Conservation (phyloP, 1,140 invertebrate species). For the Bemisia tabaci region DNA sequence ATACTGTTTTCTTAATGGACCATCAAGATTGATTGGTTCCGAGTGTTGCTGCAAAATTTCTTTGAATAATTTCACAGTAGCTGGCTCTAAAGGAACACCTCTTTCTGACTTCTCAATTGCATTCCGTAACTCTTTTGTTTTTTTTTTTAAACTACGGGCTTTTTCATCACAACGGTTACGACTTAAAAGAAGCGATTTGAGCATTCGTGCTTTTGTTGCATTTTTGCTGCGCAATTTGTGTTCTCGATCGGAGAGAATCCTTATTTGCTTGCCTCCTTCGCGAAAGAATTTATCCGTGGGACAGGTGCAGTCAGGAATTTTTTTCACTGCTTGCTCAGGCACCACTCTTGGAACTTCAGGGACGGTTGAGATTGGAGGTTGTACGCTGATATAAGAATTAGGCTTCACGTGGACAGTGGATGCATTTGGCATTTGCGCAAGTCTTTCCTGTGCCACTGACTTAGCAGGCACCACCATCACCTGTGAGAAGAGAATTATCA, state of each 20-base stretch:
- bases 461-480: background rate
- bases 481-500: too few species aligned
- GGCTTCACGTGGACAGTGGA: background rate
- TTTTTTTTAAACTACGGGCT: background rate
- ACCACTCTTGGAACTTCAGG: background rate
- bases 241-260: background rate
- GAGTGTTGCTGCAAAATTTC: background rate
- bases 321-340: too few species aligned
- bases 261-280: background rate
- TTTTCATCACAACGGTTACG: background rate
- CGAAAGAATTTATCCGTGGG: background rate
- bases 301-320: background rate
- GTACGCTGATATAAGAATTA: background rate
- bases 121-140: background rate
- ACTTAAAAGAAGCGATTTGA: background rate
- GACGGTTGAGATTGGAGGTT: background rate
- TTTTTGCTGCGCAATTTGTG: background rate
- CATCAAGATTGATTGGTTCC: background rate
- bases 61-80: background rate
- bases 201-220: background rate
- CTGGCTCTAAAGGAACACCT: background rate
- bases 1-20: background rate
- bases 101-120: background rate
- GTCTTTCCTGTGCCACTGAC: background rate
- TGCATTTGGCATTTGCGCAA: background rate